phyloP scores from a whole-genome alignment of 2,113 vertebrate species.

The Pygoscelis antarcticus region DNA sequence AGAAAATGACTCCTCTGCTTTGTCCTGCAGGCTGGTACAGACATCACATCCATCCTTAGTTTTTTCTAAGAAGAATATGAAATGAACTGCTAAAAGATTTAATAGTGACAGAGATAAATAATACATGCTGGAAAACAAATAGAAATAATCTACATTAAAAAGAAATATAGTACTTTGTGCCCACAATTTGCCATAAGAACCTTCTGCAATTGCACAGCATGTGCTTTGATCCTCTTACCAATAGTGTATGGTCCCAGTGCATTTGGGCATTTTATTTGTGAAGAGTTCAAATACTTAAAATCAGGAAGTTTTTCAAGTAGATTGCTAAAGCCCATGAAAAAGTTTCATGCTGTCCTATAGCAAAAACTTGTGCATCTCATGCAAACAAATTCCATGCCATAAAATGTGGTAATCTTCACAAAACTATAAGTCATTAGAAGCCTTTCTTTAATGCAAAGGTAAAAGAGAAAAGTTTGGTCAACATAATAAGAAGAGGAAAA shows the following conservation, averaged over 20 bases:
- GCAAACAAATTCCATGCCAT: background rate
- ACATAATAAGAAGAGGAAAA: background rate
- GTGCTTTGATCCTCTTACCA: background rate
- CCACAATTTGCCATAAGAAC: background rate
- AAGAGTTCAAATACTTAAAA: background rate
- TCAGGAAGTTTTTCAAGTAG: background rate
- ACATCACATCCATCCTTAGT: too few relatives aligned
- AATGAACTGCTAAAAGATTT: background rate
- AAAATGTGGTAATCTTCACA: background rate
- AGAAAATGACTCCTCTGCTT: background rate
- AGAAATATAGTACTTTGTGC: background rate
- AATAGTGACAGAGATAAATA: background rate
- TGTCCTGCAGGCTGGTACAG: background rate
- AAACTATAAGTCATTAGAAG: background rate
- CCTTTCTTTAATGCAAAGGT: background rate
- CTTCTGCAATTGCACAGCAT: background rate
- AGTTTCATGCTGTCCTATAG: background rate
- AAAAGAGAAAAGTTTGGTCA: background rate
- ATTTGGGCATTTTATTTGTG: background rate
- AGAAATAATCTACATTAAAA: background rate
- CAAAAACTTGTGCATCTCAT: background rate
- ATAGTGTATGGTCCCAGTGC: background rate
- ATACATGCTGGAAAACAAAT: background rate
- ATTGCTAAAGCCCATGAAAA: background rate
- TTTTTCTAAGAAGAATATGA: background rate